These are phyloP conservation scores for Periplaneta americana DNA, from an alignment of 1,140 invertebrate genomes.

Conservation along the genomic window DNA sequence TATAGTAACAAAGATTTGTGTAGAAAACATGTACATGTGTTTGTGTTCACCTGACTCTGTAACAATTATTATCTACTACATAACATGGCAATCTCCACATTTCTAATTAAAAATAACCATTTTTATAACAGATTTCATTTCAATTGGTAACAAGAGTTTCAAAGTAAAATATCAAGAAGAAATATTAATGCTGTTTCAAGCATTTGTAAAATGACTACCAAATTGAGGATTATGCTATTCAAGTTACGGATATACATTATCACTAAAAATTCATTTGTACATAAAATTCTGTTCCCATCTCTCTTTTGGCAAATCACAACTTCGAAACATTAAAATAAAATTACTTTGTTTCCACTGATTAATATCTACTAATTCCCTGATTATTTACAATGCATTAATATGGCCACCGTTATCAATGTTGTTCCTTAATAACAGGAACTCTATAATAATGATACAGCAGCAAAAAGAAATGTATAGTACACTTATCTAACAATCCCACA, in stretches of 20 bases:
- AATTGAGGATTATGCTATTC: not conserved
- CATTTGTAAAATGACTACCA: not conserved
- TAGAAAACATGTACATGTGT: not conserved
- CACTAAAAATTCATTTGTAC: not conserved
- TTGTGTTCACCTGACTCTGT: not conserved
- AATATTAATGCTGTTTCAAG: not conserved
- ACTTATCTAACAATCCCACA: not conserved
- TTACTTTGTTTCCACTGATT: not conserved
- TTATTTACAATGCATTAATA: not conserved
- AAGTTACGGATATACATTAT: not conserved
- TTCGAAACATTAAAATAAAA: not conserved
- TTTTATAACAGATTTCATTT: not conserved
- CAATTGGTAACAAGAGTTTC: not conserved
- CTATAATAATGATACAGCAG: not conserved
- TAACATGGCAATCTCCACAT: not conserved
- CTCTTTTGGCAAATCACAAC: not conserved
- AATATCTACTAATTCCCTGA: not conserved
- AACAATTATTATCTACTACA: not conserved
- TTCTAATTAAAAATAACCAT: not conserved
- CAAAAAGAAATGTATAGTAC: not conserved
- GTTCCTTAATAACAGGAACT: not conserved
- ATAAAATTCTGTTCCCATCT: not conserved
- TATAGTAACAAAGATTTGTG: not conserved
- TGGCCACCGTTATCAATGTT: not conserved
- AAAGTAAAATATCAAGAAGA: not conserved